A percentile compares a stretch with the other conserved stretches of the same genome.
These are phyloP conservation scores for Acropternis orthonyx DNA, from an alignment of 2,797 vertebrate species.

Conservation along the genomic window DNA sequence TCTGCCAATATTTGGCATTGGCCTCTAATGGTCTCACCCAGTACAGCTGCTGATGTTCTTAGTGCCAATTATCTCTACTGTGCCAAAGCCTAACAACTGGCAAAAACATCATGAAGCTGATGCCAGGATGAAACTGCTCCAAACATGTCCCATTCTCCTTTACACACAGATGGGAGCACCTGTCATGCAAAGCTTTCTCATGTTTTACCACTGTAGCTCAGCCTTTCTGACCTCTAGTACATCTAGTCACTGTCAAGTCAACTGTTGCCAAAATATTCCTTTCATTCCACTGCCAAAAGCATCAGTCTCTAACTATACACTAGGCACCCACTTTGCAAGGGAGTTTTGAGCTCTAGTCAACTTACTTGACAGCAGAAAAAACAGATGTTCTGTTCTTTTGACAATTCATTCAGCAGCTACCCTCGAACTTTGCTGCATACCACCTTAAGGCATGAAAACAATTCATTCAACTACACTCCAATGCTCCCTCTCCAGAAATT, in stretches of 20 bases:
- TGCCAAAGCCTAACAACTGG: slow-evolving; percentile 16
- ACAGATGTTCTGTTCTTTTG: neutral
- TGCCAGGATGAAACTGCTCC: neutral
- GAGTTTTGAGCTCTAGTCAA: neutral
- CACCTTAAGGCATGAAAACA: neutral
- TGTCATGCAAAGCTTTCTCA: neutral
- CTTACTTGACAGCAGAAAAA: neutral
- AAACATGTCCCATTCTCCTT: neutral
- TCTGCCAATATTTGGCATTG: neutral
- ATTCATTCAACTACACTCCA: neutral
- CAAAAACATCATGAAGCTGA: neutral
- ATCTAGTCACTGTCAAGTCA: neutral
- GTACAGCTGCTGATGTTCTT: neutral
- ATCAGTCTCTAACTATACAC: neutral
- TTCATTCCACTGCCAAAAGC: neutral
- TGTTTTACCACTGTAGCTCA: neutral
- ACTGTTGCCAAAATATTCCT: neutral
- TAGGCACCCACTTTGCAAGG: neutral
- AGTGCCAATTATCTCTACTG: neutral
- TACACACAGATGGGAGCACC: neutral
- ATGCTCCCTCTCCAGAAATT: neutral
- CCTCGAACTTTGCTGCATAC: neutral
- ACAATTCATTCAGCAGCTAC: neutral
- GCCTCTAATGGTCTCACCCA: neutral
- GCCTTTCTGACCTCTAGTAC: neutral